Conservation (phyloP, 1,140 invertebrate species). For the Babylonia areolata region DNA sequence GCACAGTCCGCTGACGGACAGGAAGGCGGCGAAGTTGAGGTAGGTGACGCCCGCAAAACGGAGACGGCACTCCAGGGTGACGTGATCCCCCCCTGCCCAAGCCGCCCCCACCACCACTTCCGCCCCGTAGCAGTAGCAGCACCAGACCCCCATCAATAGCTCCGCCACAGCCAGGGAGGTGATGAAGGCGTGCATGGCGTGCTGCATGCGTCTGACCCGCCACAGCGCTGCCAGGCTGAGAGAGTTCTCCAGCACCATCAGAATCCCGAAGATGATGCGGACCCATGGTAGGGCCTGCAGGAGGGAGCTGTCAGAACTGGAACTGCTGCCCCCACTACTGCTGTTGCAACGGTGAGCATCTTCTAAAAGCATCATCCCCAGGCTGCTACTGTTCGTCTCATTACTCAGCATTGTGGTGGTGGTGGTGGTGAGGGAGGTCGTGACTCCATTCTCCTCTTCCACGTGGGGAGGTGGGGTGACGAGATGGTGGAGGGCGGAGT, state of each 20-base stretch:
- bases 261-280: conserved; percentile 25
- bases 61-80: conserved; percentile 26
- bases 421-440: too few species aligned
- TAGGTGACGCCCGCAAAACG: conserved; percentile 27
- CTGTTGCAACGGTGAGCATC: too few species aligned
- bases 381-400: too few species aligned
- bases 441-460: too few species aligned
- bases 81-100: too few species aligned
- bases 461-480: too few species aligned
- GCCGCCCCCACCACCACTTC: conserved; percentile 6
- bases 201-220: conserved; percentile 20
- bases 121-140: conserved; percentile 22
- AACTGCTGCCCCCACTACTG: too few species aligned
- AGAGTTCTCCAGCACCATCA: conserved; percentile 33
- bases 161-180: conserved; percentile 17
- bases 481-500: too few species aligned
- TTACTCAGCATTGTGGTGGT: too few species aligned
- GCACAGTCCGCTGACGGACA: conserved; percentile 8
- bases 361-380: too few species aligned
- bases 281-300: conserved; percentile 26
- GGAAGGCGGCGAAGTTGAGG: conserved; percentile 31
- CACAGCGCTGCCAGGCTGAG: conserved; percentile 21
- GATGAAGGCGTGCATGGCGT: conserved; percentile 17
- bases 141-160: conserved; percentile 27
- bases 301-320: not conserved